phyloP scores from a whole-genome alignment of 2,888 invertebrate genomes.

The Eupithecia exiguata region DNA sequence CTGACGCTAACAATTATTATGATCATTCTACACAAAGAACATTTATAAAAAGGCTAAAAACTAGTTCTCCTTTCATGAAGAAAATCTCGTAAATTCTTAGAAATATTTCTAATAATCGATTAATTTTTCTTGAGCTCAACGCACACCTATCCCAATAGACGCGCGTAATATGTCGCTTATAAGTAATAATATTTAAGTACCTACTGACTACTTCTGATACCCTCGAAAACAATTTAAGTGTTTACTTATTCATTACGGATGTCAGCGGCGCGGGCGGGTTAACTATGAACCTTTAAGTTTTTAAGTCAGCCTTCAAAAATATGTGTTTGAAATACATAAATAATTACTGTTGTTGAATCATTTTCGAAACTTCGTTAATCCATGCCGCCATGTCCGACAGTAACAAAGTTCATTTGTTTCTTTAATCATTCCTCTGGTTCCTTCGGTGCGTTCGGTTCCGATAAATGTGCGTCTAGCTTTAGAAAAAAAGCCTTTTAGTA shows the following conservation, averaged over 20 bases:
- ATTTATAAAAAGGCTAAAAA: neutral
- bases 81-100: neutral
- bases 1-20: neutral
- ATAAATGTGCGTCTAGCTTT: neutral
- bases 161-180: neutral
- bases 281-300: too few species aligned
- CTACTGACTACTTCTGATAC: too few species aligned
- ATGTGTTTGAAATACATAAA: too few species aligned
- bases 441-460: neutral
- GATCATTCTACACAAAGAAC: neutral
- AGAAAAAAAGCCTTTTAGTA: constrained; percentile 11
- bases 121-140: neutral
- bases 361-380: neutral
- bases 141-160: neutral
- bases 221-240: too few species aligned
- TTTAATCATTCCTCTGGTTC: neutral
- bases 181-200: too few species aligned
- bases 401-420: neutral
- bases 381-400: neutral
- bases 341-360: neutral
- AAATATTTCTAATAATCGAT: neutral
- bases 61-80: neutral
- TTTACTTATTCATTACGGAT: too few species aligned
- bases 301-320: too few species aligned
- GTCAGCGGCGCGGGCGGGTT: too few species aligned